These are phyloP conservation scores for Tridacna gigas DNA, from an alignment of 2,888 invertebrate genomes.

Conservation along the genomic window DNA sequence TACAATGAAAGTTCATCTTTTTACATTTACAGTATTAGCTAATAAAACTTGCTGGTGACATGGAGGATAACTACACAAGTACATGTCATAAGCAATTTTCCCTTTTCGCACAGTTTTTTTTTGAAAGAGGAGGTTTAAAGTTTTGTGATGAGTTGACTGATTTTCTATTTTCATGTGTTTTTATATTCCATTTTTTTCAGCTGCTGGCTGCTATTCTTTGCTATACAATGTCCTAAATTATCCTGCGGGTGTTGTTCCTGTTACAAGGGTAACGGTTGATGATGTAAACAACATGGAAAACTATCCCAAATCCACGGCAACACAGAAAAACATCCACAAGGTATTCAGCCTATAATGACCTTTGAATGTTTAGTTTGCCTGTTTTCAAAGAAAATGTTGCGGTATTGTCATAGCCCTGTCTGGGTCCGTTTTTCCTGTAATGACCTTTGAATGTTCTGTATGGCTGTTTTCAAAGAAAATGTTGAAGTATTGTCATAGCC, in stretches of 20 bases:
- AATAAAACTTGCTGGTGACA: too few species aligned
- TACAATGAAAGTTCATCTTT: too few species aligned
- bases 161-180: background rate
- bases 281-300: constrained; percentile 74
- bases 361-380: too few species aligned
- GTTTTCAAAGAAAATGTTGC: too few species aligned
- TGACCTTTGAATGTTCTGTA: too few species aligned
- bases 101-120: background rate
- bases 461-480: too few species aligned
- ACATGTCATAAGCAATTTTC: background rate
- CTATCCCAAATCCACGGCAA: constrained; percentile 55
- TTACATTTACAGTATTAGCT: too few species aligned
- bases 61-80: too few species aligned
- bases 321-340: constrained; percentile 38
- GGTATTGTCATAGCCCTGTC: too few species aligned
- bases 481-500: too few species aligned
- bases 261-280: constrained; percentile 75
- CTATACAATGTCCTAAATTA: constrained; percentile 80
- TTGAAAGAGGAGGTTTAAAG: background rate
- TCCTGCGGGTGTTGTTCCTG: constrained; percentile 77
- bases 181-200: constrained; percentile 43
- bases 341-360: constrained; percentile 5
- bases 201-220: constrained; percentile 67
- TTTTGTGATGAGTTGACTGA: too few species aligned
- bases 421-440: too few species aligned